Conservation (phyloP, 2,113 vertebrate genomes). For the Heliornis fulica region DNA sequence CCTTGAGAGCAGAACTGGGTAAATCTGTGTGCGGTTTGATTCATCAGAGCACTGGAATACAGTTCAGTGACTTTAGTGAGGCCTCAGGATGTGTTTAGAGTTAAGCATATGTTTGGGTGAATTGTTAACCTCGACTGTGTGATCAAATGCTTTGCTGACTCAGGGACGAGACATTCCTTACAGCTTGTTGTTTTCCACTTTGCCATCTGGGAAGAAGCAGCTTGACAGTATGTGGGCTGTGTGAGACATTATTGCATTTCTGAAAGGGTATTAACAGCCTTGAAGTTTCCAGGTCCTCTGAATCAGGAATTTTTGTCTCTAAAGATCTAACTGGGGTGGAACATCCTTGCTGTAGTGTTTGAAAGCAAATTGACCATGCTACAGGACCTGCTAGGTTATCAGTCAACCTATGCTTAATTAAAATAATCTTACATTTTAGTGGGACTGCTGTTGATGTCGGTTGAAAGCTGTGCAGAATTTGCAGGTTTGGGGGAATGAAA, state of each 20-base stretch:
- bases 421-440: not conserved
- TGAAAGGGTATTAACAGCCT: constrained; percentile 7
- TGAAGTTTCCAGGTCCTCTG: not conserved
- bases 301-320: not conserved
- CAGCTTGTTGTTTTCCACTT: constrained; percentile 54
- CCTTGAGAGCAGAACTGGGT: not conserved
- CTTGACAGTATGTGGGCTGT: constrained; percentile 46
- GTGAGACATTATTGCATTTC: constrained; percentile 18
- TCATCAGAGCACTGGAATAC: not conserved
- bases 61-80: not conserved
- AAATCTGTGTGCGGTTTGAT: not conserved
- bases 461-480: not conserved
- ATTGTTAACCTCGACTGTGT: constrained; percentile 2
- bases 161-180: constrained; percentile 31
- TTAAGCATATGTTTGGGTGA: constrained; percentile 17
- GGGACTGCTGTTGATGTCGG: not conserved
- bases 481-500: not conserved
- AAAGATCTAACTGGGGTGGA: not conserved
- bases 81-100: not conserved
- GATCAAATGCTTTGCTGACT: constrained; percentile 44
- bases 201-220: constrained; percentile 49
- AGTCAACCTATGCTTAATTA: not conserved
- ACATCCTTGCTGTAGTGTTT: not conserved
- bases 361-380: not conserved
- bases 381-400: not conserved